Base-by-base conservation (phyloP, 2,888 invertebrate species). In the Netelia melanura region DNA sequence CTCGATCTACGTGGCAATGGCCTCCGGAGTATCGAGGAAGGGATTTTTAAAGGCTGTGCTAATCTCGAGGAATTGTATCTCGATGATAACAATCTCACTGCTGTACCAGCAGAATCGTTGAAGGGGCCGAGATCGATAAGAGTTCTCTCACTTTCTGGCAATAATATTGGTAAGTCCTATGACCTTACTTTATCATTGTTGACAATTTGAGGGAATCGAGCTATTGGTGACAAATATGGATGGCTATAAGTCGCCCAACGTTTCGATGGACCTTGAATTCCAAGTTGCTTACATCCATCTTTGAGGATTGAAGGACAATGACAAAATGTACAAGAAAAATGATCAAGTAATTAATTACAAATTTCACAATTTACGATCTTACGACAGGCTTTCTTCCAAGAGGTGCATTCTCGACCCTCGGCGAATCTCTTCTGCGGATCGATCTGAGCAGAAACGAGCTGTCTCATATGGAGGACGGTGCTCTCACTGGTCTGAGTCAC, bases 21-120 rank as follows among this genome's bases (percentile, higher is more conserved):
- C 84, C 96, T 98, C 75, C 96, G 97, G 90, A 97, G 97, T 0
- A 95, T 98, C 76, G 98, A 98, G 91, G 98, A 98, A 91, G 98
- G 98, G 0, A 96, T 98, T 74, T 95, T 98, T 38, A 97, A 97
- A 94, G 98, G 98, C 1, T 98, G 98, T 91, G 95, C 95, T 75
- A 96, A 96, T 87, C 94, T 98, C 10, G 94, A 98, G 96, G 97
- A 97, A 91, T 94, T 98, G 75, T 96, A 96, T 90, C 94, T 98
- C 91, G 97, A 98, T 92, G 95, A 96, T 80, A 98, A 98, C 93
- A 97, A 97, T 91, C 95, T 98, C 88, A 95, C 95, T 61, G 94
- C 95, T 11, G 96, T 98, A 43, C 98, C 98, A 14, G 96, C 97
- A 43, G 95, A 96, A 54, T 97, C 98, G 0, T 94, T 98, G 25